Base-by-base conservation (phyloP, 2,888 invertebrate genomes). In the Tachystola acroxantha region DNA sequence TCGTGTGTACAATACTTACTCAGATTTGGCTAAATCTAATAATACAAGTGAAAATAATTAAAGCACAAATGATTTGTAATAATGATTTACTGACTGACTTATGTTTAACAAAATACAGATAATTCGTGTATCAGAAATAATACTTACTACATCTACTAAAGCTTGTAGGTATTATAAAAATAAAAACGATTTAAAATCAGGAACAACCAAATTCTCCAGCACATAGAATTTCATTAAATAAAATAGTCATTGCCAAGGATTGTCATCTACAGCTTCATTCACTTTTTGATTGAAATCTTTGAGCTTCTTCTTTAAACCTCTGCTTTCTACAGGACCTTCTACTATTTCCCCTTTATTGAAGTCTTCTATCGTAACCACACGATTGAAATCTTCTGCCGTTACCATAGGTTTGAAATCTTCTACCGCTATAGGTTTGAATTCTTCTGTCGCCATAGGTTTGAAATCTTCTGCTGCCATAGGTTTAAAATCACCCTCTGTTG, bases 241-340 rank as follows among this genome's bases (percentile, higher is more conserved):
- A 71, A 59, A 85, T 86, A 86, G 85, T 86, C 85, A 86, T 80
- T 81, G 64, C 85, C 84, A 85, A 1, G 82, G 81, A 62, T 78
- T 78, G 1, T 82, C 80, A 1, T 84, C 84, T 1, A 85, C 37
- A 0, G 75, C 76, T 19, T 79, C 75, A 25, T 71, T 76, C 10
- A 81, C 58, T 14, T 64, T 59, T 13, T 79, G 64, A 33, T 76
- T 79, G 47, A 82, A 67, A 46, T 76, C 73, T 25, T 64, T 56
- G 32, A 81, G 57, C 30, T 74, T 78, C 36, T 73, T 76, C 25
- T 56, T 71, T 35, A 72, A 75, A 24, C 79, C 66, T 38, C 71
- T 71, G 47, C 79, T 74, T 0, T 66, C 49, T 16, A n/a, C n/a
- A 0, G 58, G 62, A 0, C 64, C 70, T 49, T 85, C 82, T 0